Percentiles rank a stretch among this genome's conserved stretches.
phyloP scores from a whole-genome alignment of 2,888 invertebrate species.

The Drosophila neutralis region DNA sequence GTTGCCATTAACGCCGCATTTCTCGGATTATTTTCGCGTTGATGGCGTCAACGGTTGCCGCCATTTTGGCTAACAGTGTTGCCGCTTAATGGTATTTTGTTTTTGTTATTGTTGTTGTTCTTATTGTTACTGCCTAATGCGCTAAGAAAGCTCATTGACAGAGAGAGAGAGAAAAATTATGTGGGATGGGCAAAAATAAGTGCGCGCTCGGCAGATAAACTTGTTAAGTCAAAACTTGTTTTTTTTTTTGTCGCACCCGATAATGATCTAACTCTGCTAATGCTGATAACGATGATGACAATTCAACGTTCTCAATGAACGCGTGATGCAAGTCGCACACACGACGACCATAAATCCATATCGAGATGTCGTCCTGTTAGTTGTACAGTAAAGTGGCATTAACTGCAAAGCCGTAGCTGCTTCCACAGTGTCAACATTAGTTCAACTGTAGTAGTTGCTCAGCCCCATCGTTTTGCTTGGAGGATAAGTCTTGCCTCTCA shows the following conservation, averaged over 20 bases:
- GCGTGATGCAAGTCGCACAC: constrained; percentile 48
- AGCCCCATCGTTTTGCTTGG: constrained; percentile 11
- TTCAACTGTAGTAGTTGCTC: constrained; percentile 62
- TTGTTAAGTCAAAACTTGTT: constrained; percentile 76
- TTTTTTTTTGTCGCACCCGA: constrained; percentile 29
- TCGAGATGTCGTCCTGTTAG: constrained; percentile 57
- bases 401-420: constrained; percentile 21
- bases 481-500: constrained; percentile 15
- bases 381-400: constrained; percentile 43
- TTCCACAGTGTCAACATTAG: constrained; percentile 44
- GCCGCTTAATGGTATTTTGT: constrained; percentile 70
- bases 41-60: constrained; percentile 61
- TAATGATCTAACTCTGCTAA: constrained; percentile 33
- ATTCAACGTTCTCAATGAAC: constrained; percentile 58
- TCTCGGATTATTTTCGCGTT: constrained; percentile 77
- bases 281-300: constrained; percentile 44
- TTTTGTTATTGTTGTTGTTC: constrained; percentile 35
- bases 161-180: not conserved
- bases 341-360: constrained; percentile 70
- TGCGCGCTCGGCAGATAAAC: constrained; percentile 69
- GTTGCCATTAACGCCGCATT: constrained; percentile 75
- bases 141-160: constrained; percentile 68
- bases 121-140: constrained; percentile 63
- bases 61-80: constrained; percentile 73
- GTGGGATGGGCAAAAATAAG: constrained; percentile 43